Evolutionary conservation across 2,797 vertebrate genomes (phyloP).

Genomic region (Trematomus bernacchii): DNA sequence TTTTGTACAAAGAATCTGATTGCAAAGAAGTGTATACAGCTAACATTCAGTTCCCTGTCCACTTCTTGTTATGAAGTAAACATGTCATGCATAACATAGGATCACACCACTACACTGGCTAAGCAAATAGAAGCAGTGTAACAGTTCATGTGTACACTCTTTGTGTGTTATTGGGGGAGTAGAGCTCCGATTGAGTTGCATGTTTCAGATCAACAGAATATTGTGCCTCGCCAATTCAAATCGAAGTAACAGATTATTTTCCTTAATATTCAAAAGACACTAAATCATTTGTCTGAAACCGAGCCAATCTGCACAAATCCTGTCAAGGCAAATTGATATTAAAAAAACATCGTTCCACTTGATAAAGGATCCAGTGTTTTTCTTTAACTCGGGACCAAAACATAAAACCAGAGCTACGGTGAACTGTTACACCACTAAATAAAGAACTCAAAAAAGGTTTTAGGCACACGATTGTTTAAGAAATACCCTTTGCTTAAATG

Average conservation of each 20-base stretch:
- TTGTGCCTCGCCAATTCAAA: not conserved
- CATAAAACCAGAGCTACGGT: no score
- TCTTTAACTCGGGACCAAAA: no score
- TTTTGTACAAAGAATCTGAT: not conserved
- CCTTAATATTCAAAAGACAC: not conserved
- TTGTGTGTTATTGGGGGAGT: not conserved
- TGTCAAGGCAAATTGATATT: not conserved
- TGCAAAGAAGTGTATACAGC: not conserved
- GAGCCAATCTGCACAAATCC: not conserved
- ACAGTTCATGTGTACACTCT: not conserved
- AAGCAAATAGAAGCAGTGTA: not conserved
- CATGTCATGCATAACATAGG: not conserved
- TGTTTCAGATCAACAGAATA: not conserved
- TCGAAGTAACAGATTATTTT: no score
- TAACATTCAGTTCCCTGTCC: not conserved
- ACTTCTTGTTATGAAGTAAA: not conserved
- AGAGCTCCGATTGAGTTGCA: not conserved
- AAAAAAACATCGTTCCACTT: not conserved
- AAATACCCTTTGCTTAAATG: slow-evolving; percentile 20
- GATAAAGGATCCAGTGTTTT: not conserved
- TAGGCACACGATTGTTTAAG: not conserved
- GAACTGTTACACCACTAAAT: not conserved
- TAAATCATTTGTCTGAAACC: not conserved
- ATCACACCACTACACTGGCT: not conserved
- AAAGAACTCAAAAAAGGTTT: not conserved